Conservation (phyloP, 2,888 invertebrate genomes). For the Rotaria sp. region DNA sequence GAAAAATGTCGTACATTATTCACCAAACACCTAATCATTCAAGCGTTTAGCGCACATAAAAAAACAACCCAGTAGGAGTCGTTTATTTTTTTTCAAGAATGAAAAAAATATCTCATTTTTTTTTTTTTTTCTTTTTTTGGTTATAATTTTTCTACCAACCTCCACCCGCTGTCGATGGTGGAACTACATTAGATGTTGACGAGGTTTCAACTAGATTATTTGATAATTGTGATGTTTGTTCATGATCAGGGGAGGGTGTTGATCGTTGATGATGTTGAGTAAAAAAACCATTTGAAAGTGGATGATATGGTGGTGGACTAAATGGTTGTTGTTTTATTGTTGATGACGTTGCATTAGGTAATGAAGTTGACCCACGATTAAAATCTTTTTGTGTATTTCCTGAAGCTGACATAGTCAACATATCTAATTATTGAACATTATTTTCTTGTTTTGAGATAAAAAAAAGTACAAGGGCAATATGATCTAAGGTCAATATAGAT, state of each 20-base stretch:
- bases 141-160: too few relatives aligned
- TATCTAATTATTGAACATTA: not conserved
- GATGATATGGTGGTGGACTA: constrained; percentile 11
- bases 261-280: not conserved
- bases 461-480: not conserved
- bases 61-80: not conserved
- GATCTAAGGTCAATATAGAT: not conserved
- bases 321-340: constrained; percentile 28
- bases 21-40: not conserved
- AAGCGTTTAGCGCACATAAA: not conserved
- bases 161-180: not conserved
- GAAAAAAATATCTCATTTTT: not conserved
- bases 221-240: not conserved
- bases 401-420: not conserved
- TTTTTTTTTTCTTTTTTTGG: not conserved
- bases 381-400: not conserved
- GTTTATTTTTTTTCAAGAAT: not conserved
- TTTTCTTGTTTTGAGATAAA: not conserved
- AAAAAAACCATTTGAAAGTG: not conserved
- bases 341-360: not conserved
- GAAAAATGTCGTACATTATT: not conserved
- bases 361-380: not conserved
- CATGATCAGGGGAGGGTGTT: not conserved
- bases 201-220: not conserved
- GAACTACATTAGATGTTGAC: not conserved